phyloP scores from a whole-genome alignment of 2,113 vertebrate genomes.

The Rhineura floridana region DNA sequence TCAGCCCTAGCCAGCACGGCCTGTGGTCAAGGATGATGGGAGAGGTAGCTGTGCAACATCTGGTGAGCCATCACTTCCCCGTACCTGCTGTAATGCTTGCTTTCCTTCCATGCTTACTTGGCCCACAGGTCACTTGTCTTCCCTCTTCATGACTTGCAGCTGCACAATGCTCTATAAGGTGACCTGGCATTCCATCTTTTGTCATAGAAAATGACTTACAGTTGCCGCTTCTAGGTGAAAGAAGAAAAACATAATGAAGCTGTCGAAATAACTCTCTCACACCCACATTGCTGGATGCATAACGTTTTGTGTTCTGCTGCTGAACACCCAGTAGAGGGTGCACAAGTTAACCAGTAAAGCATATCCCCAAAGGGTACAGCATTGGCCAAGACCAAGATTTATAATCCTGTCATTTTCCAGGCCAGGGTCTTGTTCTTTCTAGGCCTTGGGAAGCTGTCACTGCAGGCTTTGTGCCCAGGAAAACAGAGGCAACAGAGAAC shows the following conservation, averaged over 20 bases:
- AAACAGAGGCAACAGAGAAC: background rate
- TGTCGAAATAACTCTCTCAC: background rate
- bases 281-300: background rate
- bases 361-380: background rate
- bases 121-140: background rate
- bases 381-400: background rate
- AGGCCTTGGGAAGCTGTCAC: background rate
- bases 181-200: background rate
- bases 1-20: too few species aligned
- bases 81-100: too few species aligned
- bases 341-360: constrained; percentile 24
- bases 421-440: background rate
- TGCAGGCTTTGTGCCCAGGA: background rate
- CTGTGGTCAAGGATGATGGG: too few species aligned
- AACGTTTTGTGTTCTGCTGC: constrained; percentile 48
- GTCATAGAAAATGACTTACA: background rate
- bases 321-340: constrained; percentile 68
- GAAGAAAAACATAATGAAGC: background rate
- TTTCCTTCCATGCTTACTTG: background rate
- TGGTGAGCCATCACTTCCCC: too few species aligned
- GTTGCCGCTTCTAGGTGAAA: background rate
- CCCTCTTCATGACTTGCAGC: background rate
- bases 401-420: background rate
- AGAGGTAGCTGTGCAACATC: too few species aligned
- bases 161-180: background rate